phyloP scores from a whole-genome alignment of 2,113 vertebrate species.

The Anoura caudifer region DNA sequence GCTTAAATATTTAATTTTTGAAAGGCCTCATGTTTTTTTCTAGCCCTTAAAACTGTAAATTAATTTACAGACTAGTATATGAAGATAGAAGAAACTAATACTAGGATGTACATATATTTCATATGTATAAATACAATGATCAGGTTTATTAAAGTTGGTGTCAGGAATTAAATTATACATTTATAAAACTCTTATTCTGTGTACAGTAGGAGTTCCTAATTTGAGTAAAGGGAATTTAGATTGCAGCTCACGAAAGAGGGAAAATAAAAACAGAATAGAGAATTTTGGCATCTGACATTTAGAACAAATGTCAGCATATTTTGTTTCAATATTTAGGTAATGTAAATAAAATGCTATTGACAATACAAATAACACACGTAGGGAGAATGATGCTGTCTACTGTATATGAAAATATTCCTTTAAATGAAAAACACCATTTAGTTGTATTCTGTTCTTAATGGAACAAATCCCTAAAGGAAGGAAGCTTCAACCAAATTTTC shows the following conservation, averaged over 20 bases:
- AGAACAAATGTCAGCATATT: neutral
- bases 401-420: conserved; percentile 3
- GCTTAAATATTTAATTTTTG: neutral
- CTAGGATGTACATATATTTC: neutral
- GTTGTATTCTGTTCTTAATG: neutral
- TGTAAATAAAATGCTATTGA: neutral
- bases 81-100: neutral
- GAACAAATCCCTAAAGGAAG: neutral
- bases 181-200: neutral
- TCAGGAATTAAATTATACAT: neutral
- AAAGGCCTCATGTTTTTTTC: neutral
- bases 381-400: neutral
- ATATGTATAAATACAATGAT: neutral
- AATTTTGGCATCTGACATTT: neutral
- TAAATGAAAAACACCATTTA: conserved; percentile 23
- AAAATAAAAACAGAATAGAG: neutral
- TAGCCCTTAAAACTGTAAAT: neutral
- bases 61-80: neutral
- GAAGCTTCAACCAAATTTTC: conserved; percentile 16
- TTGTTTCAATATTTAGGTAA: conserved; percentile 10
- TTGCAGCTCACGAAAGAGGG: neutral
- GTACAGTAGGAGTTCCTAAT: neutral
- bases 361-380: neutral
- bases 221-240: neutral
- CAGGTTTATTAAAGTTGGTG: neutral